Percentiles rank a stretch among this genome's conserved stretches.
Evolutionary conservation across 1,140 invertebrate species (phyloP).

Genomic region (Eupeodes corollae): DNA sequence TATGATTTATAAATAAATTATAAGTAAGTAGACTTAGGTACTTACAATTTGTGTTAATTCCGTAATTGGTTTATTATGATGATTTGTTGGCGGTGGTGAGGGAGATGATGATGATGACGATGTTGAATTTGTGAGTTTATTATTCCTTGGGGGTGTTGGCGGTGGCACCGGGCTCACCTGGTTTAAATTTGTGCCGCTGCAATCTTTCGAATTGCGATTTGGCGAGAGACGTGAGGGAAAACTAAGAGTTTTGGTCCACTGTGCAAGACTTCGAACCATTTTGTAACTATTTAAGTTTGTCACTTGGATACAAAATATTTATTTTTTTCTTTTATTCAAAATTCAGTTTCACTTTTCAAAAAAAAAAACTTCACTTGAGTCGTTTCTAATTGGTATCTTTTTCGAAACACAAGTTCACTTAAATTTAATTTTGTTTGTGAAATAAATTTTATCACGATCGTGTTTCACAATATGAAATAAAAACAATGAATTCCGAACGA

Average conservation of each 20-base stretch:
- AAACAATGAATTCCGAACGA: too few species aligned
- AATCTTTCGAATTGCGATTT: conserved; percentile 60
- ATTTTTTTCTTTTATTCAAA: neutral
- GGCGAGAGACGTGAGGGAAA: conserved; percentile 70
- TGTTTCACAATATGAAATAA: too few species aligned
- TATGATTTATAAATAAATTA: too few species aligned
- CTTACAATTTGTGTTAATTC: conserved; percentile 54
- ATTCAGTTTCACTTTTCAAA: too few species aligned
- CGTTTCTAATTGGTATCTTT: too few species aligned
- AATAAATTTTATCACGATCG: too few species aligned
- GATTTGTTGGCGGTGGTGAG: conserved; percentile 14
- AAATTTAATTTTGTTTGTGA: too few species aligned
- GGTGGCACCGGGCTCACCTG: conserved; percentile 37
- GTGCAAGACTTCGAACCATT: conserved; percentile 72
- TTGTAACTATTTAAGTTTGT: conserved; percentile 13
- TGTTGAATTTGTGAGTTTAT: conserved; percentile 28
- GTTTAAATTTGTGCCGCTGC: conserved; percentile 42
- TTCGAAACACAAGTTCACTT: too few species aligned
- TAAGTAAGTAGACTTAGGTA: too few species aligned
- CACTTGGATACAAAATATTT: neutral
- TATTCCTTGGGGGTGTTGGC: conserved; percentile 42
- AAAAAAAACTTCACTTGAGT: too few species aligned
- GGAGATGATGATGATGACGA: conserved; percentile 37
- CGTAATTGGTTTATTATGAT: conserved; percentile 42
- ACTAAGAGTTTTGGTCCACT: conserved; percentile 79